Percentiles rank a stretch among this genome's conserved stretches.
phyloP scores from a whole-genome alignment of 1,140 invertebrate species.

The Galendromus occidentalis region DNA sequence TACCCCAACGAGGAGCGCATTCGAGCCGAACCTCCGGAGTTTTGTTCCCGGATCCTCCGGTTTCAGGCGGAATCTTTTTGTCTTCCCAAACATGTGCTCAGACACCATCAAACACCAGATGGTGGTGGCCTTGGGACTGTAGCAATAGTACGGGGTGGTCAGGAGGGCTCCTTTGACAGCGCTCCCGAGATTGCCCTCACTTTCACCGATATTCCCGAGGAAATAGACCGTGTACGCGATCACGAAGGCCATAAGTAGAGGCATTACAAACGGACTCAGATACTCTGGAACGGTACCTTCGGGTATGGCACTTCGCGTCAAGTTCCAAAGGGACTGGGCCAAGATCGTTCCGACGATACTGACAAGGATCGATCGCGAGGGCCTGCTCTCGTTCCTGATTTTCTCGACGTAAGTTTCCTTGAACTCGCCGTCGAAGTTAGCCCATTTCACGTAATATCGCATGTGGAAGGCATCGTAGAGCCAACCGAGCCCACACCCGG shows the following conservation, averaged over 20 bases:
- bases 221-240: slow-evolving; percentile 50
- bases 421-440: slow-evolving; percentile 53
- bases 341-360: slow-evolving; percentile 54
- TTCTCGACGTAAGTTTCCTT: slow-evolving; percentile 41
- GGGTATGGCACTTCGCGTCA: slow-evolving; percentile 53
- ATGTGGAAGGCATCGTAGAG: slow-evolving; percentile 62
- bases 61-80: slow-evolving; percentile 51
- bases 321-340: slow-evolving; percentile 53
- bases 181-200: slow-evolving; percentile 44
- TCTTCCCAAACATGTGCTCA: slow-evolving; percentile 27
- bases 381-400: slow-evolving; percentile 43
- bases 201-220: slow-evolving; percentile 68
- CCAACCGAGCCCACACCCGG: slow-evolving; percentile 67
- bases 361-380: slow-evolving; percentile 50
- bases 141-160: slow-evolving; percentile 38
- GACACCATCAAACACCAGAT: slow-evolving; percentile 17
- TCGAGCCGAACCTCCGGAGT: slow-evolving; percentile 25
- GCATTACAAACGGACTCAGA: neutral
- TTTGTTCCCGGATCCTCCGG: slow-evolving; percentile 34
- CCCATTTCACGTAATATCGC: slow-evolving; percentile 63
- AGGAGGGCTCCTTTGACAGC: slow-evolving; percentile 46
- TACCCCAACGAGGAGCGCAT: slow-evolving; percentile 40
- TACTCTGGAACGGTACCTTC: slow-evolving; percentile 25
- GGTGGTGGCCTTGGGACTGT: slow-evolving; percentile 40
- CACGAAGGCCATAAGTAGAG: slow-evolving; percentile 15